Base-by-base conservation (phyloP, 1,140 invertebrate species). In the Drosophila funebris region DNA sequence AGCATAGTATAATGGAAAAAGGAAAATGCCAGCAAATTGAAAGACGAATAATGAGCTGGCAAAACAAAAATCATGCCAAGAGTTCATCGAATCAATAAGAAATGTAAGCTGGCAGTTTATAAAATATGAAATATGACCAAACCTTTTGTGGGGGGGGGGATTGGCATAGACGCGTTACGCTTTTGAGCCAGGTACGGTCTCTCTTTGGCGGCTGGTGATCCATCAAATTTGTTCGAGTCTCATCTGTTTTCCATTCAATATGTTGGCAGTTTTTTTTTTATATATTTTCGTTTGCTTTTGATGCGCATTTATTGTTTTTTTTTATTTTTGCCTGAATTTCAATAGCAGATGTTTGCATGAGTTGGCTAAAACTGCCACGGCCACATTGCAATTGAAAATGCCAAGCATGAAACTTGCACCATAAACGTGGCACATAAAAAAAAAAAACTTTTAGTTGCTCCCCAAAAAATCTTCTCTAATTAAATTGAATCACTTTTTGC, bases 41-140 rank as follows among this genome's bases (percentile, higher is more conserved):
- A 88, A 85, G 73, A 78, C 78, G 81, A 75, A 85, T 85, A 85
- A 85, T 85, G 78, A 85, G 83, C 83, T 88, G 78, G 83, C 78
- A 77, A 85, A 85, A 85, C 82, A 85, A 85, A 85, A 87, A 82
- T 88, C 82, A 87, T 85, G 83, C 74, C 82, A 57, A 63, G 74
- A 63, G 74, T 72, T 78, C 78, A 85, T 73, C 74, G 67, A 76
- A 88, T 72, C 81, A 79, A 81, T 87, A 69, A 61, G 61, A 77
- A 85, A 80, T 78, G 74, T 87, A 66, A 78, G 82, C 74, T 77
- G 82, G 64, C 82, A 87, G 82, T 74, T 81, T 77, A 81, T 60
- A 73, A 84, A 76, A 81, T 77, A 85, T 85, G 77, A 85, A 85
- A 85, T 81, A 81, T 81, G 62, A 58, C 60, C 44, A 46, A 46